Conservation (phyloP, 2,888 invertebrate genomes). For the Agrilus cyanescens region DNA sequence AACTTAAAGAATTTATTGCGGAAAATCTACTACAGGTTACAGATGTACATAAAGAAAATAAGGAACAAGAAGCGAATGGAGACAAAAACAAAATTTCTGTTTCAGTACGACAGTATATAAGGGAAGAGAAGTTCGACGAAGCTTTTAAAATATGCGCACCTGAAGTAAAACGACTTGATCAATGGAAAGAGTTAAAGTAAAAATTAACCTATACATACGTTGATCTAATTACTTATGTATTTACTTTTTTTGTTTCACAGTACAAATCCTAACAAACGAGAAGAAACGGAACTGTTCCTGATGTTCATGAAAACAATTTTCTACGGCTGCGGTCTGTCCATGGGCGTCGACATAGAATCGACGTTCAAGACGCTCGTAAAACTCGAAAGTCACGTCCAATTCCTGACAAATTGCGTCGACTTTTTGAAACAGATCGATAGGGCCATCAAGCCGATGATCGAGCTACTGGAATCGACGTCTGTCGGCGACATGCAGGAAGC, state of each 20-base stretch:
- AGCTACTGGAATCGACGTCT: conserved; percentile 59
- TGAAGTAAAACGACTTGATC: conserved; percentile 8
- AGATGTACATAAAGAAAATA: conserved; percentile 13
- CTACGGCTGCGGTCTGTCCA: no score
- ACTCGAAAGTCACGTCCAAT: conserved; percentile 47
- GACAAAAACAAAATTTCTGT: conserved; percentile 9
- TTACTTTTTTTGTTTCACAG: no score
- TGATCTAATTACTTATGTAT: no score
- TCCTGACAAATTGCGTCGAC: conserved; percentile 44
- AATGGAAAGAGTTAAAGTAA: conserved; percentile 13
- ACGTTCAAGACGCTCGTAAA: conserved; percentile 34
- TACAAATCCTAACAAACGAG: conserved; percentile 12
- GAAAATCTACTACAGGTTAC: conserved; percentile 27
- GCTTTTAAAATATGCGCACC: conserved; percentile 31
- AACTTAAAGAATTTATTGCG: conserved; percentile 40
- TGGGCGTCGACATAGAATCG: conserved; percentile 12
- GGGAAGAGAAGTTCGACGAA: conserved; percentile 40
- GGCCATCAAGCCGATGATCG: conserved; percentile 53
- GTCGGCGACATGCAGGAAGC: conserved; percentile 78
- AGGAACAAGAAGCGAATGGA: conserved; percentile 15
- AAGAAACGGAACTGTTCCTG: conserved; percentile 18
- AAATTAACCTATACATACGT: not conserved
- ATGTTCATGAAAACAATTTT: conserved; percentile 19
- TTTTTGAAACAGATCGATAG: conserved; percentile 31
- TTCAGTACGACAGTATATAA: conserved; percentile 36